A percentile compares a stretch with the other conserved stretches of the same genome.
phyloP scores from a whole-genome alignment of 1,140 invertebrate genomes.

The Thaumetopoea pityocampa region DNA sequence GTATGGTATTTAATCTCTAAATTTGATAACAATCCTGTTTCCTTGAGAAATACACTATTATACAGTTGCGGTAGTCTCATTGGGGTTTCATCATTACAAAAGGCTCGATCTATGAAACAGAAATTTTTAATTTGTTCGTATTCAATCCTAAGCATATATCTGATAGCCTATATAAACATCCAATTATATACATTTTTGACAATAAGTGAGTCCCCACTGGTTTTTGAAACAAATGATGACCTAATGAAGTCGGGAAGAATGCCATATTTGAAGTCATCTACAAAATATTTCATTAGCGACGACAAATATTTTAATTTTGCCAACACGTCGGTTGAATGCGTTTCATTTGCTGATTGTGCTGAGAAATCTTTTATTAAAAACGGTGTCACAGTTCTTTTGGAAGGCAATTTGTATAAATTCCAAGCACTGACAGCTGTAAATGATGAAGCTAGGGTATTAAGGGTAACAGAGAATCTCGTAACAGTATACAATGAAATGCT shows the following conservation, averaged over 20 bases:
- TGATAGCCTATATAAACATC: conserved; percentile 44
- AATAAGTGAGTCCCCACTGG: conserved; percentile 37
- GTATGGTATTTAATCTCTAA: conserved; percentile 36
- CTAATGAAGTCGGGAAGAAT: conserved; percentile 36
- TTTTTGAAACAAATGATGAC: conserved; percentile 40
- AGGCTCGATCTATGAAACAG: conserved; percentile 41
- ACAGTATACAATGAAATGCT: conserved; percentile 57
- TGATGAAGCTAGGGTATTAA: conserved; percentile 45
- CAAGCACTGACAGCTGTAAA: conserved; percentile 41
- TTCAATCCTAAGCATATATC: conserved; percentile 40
- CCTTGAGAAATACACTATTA: conserved; percentile 32
- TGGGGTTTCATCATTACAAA: conserved; percentile 34
- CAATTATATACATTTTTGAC: conserved; percentile 56
- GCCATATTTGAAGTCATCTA: conserved; percentile 26
- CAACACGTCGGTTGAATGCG: conserved; percentile 40
- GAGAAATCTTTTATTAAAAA: conserved; percentile 30
- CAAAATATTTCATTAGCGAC: conserved; percentile 48
- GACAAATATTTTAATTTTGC: conserved; percentile 36
- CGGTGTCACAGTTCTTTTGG: conserved; percentile 37
- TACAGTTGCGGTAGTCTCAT: conserved; percentile 46
- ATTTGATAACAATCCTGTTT: conserved; percentile 32
- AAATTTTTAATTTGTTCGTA: conserved; percentile 45
- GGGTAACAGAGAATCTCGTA: conserved; percentile 35
- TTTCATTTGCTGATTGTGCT: conserved; percentile 37
- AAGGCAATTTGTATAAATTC: conserved; percentile 26